Evolutionary conservation across 2,888 invertebrate genomes (phyloP), one percentile per base, ranked within the genome.

Genomic region (Dorcus parallelipipedus): DNA sequence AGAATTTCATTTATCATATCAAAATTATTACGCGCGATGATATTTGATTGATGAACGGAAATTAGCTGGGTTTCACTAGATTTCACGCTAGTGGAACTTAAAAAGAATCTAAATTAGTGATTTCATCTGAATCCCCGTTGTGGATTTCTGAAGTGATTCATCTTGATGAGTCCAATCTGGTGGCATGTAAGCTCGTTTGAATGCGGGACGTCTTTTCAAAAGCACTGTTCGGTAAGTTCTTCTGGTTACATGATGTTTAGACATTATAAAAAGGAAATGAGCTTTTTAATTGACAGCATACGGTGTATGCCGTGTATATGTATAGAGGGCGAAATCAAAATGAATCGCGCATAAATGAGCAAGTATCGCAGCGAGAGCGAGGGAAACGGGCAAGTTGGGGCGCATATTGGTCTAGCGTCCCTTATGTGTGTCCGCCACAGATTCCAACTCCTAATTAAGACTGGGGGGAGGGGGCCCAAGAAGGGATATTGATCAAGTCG

Each of bases 391-490:
- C 58, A 60, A 63, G 68, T 61, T 63, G 71, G 69, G 70, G 70
- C 74, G 76, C 76, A 77, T 75, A 75, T 76, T 74, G 76, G 77
- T 76, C 76, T 76, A 74, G 71, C 75, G 74, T 76, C 76, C 76
- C 76, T 76, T 77, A 77, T 78, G 87, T 86, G 87, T 87, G 88
- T 88, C 88, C 87, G 86, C 87, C 86, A 83, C 88, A 88, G 88
- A 88, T 88, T 88, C 87, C 85, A 86, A 86, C 86, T 87, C 86
- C 88, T 89, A 89, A 89, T 89, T 89, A 88, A 88, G 88, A 87
- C 86, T 82, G 84, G 84, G 86, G 84, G 83, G 81, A 74, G 75
- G 69, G 71, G 67, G 69, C 67, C 75, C 75, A 77, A 76, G 76
- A 73, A 76, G 75, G 77, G 76, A 75, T 78, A 78, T 78, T 77